A percentile compares a stretch with the other conserved stretches of the same genome.
Conservation (phyloP, 2,113 vertebrate genomes). For the Cichladusa arquata region DNA sequence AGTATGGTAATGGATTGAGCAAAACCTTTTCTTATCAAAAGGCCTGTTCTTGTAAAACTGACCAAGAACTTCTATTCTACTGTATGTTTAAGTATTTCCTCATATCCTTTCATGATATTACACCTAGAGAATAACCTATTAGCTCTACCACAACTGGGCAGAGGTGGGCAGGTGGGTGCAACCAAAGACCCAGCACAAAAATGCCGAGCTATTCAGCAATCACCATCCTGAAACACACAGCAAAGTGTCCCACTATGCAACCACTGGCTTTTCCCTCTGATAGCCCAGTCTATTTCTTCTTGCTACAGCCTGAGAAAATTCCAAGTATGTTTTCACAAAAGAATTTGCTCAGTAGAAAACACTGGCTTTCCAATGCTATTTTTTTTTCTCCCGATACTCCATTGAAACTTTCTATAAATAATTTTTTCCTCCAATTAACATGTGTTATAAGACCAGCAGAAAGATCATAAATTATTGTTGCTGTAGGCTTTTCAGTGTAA, state of each 20-base stretch:
- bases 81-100: not conserved
- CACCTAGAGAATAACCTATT: not conserved
- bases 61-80: not conserved
- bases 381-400: not conserved
- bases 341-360: not conserved
- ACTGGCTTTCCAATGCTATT: not conserved
- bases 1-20: not conserved
- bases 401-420: constrained; percentile 10
- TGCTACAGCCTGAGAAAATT: not conserved
- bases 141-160: not conserved
- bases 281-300: not conserved
- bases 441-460: constrained; percentile 14
- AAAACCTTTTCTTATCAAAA: not conserved
- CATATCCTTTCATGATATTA: not conserved
- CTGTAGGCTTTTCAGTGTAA: constrained; percentile 19
- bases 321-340: not conserved
- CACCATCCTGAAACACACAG: not conserved
- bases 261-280: not conserved
- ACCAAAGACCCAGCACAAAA: not conserved
- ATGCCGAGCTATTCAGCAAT: fast-evolving
- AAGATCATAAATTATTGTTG: constrained; percentile 45
- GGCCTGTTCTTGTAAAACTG: not conserved
- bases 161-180: not conserved
- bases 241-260: not conserved
- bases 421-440: constrained; percentile 42